phyloP scores from a whole-genome alignment of 2,888 invertebrate genomes.

The Sinotaia quadrata region DNA sequence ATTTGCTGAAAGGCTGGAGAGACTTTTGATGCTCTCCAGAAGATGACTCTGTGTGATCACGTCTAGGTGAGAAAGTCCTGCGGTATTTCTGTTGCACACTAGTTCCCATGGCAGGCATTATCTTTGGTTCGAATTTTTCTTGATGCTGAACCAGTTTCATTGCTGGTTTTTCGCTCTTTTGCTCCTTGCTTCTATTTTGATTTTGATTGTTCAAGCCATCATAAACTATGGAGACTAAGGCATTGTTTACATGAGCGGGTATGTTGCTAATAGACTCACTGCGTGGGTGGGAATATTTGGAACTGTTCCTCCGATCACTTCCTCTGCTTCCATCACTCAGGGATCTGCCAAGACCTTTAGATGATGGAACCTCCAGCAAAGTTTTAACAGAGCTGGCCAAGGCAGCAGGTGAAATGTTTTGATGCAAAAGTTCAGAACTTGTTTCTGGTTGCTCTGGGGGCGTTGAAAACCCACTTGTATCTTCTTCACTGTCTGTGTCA shows the following conservation, averaged over 20 bases:
- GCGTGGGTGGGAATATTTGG: neutral
- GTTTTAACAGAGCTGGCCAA: slow-evolving; percentile 12
- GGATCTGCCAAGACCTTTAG: neutral
- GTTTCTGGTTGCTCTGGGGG: slow-evolving; percentile 32
- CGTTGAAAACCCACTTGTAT: slow-evolving; percentile 32
- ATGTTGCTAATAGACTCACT: no score
- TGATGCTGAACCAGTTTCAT: neutral
- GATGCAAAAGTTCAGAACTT: neutral
- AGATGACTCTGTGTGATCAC: neutral
- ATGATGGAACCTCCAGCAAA: neutral
- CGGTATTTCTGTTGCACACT: slow-evolving; percentile 38
- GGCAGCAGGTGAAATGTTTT: neutral
- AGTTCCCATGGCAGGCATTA: slow-evolving; percentile 39
- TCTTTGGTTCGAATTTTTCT: slow-evolving; percentile 26
- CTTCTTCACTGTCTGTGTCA: slow-evolving; percentile 25
- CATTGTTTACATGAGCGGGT: no score
- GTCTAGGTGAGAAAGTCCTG: slow-evolving; percentile 39
- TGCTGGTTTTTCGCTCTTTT: neutral
- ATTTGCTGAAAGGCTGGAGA: neutral
- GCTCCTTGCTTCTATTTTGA: neutral
- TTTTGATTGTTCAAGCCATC: neutral
- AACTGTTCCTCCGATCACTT: neutral
- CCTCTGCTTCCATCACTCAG: neutral
- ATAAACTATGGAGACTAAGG: no score
- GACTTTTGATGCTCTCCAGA: neutral